A percentile compares a stretch with the other conserved stretches of the same genome.
These are phyloP conservation scores for Spatula clypeata DNA, from an alignment of 2,797 vertebrate genomes.

Conservation along the genomic window DNA sequence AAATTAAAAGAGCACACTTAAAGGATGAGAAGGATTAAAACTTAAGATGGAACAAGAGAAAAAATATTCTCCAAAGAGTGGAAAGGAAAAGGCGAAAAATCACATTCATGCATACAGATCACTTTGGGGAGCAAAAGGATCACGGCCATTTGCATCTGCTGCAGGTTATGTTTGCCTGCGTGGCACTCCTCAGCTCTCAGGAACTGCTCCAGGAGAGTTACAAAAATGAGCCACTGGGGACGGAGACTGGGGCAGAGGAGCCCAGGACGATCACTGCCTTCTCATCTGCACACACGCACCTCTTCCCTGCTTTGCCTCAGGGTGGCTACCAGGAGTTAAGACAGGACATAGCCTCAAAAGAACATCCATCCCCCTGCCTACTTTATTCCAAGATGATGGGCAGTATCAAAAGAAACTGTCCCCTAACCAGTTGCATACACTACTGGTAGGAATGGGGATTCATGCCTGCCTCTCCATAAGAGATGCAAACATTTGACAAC, in stretches of 20 bases:
- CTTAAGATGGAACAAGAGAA: neutral
- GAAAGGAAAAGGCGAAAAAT: neutral
- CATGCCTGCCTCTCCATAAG: neutral
- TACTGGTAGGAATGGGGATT: neutral
- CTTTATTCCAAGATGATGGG: neutral
- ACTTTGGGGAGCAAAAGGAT: slow-evolving; percentile 4
- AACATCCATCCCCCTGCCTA: neutral
- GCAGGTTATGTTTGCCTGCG: neutral
- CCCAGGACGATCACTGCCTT: neutral
- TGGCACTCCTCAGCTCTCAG: neutral
- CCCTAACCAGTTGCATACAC: neutral
- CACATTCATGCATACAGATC: neutral
- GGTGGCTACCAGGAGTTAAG: neutral
- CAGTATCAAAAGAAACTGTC: neutral
- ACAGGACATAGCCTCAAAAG: neutral
- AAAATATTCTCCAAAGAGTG: neutral
- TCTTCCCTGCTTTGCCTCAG: neutral
- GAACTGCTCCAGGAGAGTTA: neutral
- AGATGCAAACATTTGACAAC: neutral
- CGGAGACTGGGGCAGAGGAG: neutral
- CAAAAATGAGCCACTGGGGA: neutral
- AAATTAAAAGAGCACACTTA: slow-evolving; percentile 34
- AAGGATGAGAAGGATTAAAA: slow-evolving; percentile 37
- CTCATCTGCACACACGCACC: neutral
- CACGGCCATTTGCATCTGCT: fast-evolving